Evolutionary conservation across 2,888 invertebrate species (phyloP).

Genomic region (Frankliniella intonsa): DNA sequence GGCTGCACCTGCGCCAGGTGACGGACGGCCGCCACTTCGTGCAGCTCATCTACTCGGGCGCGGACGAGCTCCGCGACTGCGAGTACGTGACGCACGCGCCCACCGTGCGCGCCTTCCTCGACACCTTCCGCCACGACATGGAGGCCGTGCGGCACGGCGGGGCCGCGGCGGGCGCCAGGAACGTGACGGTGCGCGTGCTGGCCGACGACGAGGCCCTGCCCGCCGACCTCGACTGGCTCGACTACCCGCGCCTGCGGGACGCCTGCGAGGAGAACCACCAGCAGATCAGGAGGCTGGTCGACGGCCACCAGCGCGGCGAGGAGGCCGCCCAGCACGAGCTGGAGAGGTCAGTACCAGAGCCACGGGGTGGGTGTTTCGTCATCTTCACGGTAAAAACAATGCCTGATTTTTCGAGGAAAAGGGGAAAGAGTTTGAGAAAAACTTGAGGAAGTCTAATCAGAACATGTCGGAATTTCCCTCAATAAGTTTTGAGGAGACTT

Average conservation of each 20-base stretch:
- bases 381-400: too few relatives aligned
- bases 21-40: conserved; percentile 64
- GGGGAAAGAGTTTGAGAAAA: too few relatives aligned
- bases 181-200: conserved; percentile 55
- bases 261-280: conserved; percentile 52
- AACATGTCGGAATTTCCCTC: too few relatives aligned
- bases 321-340: conserved; percentile 31
- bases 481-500: too few relatives aligned
- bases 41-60: conserved; percentile 62
- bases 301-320: conserved; percentile 33
- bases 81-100: conserved; percentile 57
- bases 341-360: conserved; percentile 29
- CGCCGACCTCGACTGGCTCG: conserved; percentile 53
- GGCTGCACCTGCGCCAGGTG: conserved; percentile 61
- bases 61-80: conserved; percentile 60
- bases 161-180: conserved; percentile 41
- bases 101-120: conserved; percentile 56
- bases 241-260: conserved; percentile 55
- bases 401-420: too few relatives aligned
- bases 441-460: too few relatives aligned
- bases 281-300: conserved; percentile 40
- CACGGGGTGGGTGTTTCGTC: too few relatives aligned
- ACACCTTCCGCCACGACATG: conserved; percentile 56
- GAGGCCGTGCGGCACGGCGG: conserved; percentile 39
- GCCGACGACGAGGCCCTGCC: conserved; percentile 51